These are phyloP conservation scores for Trimorus sp. DNA, from an alignment of 2,888 invertebrate species.

Conservation along the genomic window DNA sequence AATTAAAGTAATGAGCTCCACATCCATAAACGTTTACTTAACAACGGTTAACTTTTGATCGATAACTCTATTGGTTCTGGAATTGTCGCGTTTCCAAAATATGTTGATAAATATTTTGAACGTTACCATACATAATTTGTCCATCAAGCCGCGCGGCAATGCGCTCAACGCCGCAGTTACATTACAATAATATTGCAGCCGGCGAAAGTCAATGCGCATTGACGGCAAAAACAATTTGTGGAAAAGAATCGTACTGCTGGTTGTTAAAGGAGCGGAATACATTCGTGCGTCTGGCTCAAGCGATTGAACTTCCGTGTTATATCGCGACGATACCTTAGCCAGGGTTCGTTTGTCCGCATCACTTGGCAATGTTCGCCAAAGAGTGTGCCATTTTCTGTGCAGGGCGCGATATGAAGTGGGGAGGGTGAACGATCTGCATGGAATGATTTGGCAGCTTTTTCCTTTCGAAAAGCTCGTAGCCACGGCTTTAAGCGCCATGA, in stretches of 20 bases:
- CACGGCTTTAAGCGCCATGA: conserved; percentile 56
- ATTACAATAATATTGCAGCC: conserved; percentile 25
- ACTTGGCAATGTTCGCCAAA: conserved; percentile 68
- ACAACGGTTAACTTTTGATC: too few species aligned
- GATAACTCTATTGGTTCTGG: too few species aligned
- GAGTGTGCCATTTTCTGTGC: conserved; percentile 70
- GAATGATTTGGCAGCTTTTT: conserved; percentile 68
- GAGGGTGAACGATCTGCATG: conserved; percentile 65
- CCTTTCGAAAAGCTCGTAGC: conserved; percentile 59
- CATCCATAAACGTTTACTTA: too few species aligned
- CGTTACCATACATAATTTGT: conserved; percentile 7
- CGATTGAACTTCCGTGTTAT: conserved; percentile 67
- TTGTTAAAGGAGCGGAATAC: conserved; percentile 63
- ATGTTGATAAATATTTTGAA: too few species aligned
- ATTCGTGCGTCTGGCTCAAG: conserved; percentile 65
- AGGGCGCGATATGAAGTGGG: conserved; percentile 66
- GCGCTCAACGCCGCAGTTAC: conserved; percentile 16
- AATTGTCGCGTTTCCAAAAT: too few species aligned
- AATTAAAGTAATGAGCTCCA: too few species aligned
- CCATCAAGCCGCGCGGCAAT: conserved; percentile 20
- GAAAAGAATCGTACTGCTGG: conserved; percentile 48
- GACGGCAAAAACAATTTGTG: conserved; percentile 48
- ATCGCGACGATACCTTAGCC: conserved; percentile 64
- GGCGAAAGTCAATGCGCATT: conserved; percentile 34
- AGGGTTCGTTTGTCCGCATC: conserved; percentile 66